Conservation (phyloP, 1,140 invertebrate genomes). For the Brachionus plicatilis region DNA sequence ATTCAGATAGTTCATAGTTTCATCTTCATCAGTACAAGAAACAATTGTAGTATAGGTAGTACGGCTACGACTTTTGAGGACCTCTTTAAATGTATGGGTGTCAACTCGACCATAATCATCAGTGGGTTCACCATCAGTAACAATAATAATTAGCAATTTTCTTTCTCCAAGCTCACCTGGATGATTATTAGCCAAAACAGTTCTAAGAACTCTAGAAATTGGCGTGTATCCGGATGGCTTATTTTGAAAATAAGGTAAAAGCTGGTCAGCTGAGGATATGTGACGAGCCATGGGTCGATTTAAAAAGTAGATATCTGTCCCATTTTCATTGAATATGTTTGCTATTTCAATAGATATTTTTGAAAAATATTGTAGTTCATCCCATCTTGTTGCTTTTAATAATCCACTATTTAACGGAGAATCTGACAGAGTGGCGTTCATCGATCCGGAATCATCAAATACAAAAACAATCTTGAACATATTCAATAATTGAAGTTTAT, state of each 20-base stretch:
- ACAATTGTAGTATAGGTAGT: background rate
- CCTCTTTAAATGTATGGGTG: background rate
- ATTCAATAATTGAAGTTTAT: constrained; percentile 13
- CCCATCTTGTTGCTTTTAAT: constrained; percentile 22
- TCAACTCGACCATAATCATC: constrained; percentile 14
- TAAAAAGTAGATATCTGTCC: constrained; percentile 17
- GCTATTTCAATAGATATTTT: constrained; percentile 12
- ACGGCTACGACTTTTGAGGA: background rate
- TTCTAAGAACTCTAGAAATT: background rate
- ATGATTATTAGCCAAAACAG: background rate
- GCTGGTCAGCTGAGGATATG: background rate
- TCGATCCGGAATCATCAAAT: constrained; percentile 32
- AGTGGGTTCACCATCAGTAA: constrained; percentile 21
- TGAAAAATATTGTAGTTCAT: constrained; percentile 6
- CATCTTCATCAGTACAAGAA: constrained; percentile 23
- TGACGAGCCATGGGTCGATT: background rate
- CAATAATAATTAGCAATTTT: constrained; percentile 18
- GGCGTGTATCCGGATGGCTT: constrained; percentile 5
- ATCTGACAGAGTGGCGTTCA: background rate
- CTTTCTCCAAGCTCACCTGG: background rate
- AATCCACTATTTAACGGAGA: background rate
- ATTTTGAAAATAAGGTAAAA: background rate
- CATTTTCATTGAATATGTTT: constrained; percentile 10
- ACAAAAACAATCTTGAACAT: constrained; percentile 36
- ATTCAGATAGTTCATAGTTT: constrained; percentile 27